Evolutionary conservation across 2,888 invertebrate species (phyloP), one percentile per base, ranked within the genome.

Genomic region (Drosophila pseudotakahashii): DNA sequence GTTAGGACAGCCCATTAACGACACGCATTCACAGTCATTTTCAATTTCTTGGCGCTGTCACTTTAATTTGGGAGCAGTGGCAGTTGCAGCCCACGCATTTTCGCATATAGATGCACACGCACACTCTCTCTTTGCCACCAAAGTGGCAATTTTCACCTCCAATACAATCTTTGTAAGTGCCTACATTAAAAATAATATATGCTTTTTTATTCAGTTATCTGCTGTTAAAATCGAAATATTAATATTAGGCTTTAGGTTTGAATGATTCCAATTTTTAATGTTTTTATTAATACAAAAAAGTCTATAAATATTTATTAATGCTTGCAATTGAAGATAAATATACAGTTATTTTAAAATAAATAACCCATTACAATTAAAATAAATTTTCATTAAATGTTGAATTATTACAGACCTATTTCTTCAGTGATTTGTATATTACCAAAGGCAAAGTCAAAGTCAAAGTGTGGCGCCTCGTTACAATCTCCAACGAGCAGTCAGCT

Each of bases 41-140:
- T 82, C 81, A 81, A 81, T 81, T 81, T 78, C 78, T 70, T 81
- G 52, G 42, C 58, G 67, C 80, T 84, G 84, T 84, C 84, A 80
- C 83, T 84, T 48, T 84, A 80, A 85, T 84, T 83, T 84, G 85
- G 84, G 64, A 81, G 78, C 82, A 78, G 73, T 78, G 78, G 75
- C 78, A 73, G 69, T 70, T 60, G 23, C 45, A 39, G 37, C 76
- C 79, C 76, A 76, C 75, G 70, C 82, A 82, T 72, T 51, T 74
- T 74, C 52, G 52, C 62, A 52, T 13, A 42, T 13, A 42, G 39
- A 41, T 37, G 34, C 66, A 53, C 44, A 45, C 54, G 26, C 60
- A 52, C 53, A 53, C 75, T 50, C 61, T 23, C 60, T 45, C 67
- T 76, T 11, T 2, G 59, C 55, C 13, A 13, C 54, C 39, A 51